Percentiles rank a stretch among this genome's conserved stretches.
Evolutionary conservation across 2,797 vertebrate species (phyloP).

Genomic region (Toxotes lorentzi): DNA sequence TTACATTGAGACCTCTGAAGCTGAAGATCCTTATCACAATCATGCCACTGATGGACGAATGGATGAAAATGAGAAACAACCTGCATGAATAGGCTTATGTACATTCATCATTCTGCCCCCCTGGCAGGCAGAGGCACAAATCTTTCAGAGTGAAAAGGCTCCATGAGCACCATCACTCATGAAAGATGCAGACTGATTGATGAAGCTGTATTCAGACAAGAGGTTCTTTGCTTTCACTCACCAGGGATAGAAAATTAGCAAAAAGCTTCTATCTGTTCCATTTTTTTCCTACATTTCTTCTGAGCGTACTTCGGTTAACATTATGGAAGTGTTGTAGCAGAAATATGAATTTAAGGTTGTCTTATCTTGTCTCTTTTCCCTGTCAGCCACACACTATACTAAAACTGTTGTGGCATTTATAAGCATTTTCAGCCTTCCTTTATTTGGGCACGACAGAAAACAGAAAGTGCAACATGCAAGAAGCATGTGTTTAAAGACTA

Average conservation of each 20-base stretch:
- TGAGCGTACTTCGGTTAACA: background rate
- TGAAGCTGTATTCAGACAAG: conserved; percentile 12
- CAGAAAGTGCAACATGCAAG: background rate
- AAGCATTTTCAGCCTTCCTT: background rate
- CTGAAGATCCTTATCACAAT: background rate
- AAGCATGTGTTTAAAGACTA: conserved; percentile 27
- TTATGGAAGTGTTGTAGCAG: background rate
- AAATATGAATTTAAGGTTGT: background rate
- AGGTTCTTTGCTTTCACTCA: conserved; percentile 1
- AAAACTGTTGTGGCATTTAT: background rate
- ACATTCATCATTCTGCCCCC: background rate
- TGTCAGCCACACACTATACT: conserved; percentile 1
- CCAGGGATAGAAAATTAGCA: background rate
- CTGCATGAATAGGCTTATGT: background rate
- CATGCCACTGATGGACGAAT: background rate
- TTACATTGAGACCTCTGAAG: background rate
- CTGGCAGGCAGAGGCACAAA: conserved; percentile 9
- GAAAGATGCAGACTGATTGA: conserved; percentile 14
- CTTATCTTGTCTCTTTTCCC: background rate
- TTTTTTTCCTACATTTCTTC: background rate
- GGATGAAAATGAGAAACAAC: conserved; percentile 1
- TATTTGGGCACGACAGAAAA: background rate
- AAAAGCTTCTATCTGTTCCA: background rate
- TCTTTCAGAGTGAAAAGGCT: background rate
- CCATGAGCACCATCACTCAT: conserved; percentile 2